These are phyloP conservation scores for Drosophila gaucha DNA, from an alignment of 2,888 invertebrate genomes.

Conservation along the genomic window DNA sequence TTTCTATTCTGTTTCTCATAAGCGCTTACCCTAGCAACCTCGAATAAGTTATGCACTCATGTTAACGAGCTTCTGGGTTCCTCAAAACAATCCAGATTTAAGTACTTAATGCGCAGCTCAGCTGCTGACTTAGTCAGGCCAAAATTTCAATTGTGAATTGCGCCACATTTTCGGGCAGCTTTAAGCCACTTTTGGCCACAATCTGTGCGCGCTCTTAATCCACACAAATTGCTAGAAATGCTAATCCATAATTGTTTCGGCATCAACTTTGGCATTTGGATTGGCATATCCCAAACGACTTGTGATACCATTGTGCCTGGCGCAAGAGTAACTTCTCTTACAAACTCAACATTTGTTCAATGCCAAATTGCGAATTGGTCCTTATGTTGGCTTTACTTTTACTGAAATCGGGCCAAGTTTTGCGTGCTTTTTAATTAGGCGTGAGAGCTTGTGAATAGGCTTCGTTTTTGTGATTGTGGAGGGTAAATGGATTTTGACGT, in stretches of 20 bases:
- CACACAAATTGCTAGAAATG: slow-evolving; percentile 29
- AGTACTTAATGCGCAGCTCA: background rate
- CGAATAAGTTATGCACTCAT: background rate
- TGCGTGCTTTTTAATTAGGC: slow-evolving; percentile 59
- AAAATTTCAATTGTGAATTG: background rate
- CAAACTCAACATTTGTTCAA: slow-evolving; percentile 7
- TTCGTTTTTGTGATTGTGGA: background rate
- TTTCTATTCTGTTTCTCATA: background rate
- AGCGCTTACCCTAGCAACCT: background rate
- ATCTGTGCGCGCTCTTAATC: slow-evolving; percentile 30
- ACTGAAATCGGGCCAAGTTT: slow-evolving; percentile 9
- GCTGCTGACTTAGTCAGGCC: background rate
- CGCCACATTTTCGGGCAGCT: background rate
- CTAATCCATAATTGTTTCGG: slow-evolving; percentile 41
- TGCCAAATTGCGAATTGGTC: slow-evolving; percentile 29
- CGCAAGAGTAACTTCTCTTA: background rate
- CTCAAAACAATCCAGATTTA: background rate
- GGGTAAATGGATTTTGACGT: background rate
- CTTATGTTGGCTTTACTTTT: slow-evolving; percentile 20
- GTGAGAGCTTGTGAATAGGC: slow-evolving; percentile 45
- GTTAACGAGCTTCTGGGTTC: background rate
- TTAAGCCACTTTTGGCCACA: slow-evolving; percentile 21
- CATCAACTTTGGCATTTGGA: slow-evolving; percentile 47
- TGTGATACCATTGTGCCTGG: slow-evolving; percentile 20
- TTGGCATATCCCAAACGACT: slow-evolving; percentile 14